Base-by-base conservation (phyloP, 2,888 invertebrate species). In the Augiades crinisus region DNA sequence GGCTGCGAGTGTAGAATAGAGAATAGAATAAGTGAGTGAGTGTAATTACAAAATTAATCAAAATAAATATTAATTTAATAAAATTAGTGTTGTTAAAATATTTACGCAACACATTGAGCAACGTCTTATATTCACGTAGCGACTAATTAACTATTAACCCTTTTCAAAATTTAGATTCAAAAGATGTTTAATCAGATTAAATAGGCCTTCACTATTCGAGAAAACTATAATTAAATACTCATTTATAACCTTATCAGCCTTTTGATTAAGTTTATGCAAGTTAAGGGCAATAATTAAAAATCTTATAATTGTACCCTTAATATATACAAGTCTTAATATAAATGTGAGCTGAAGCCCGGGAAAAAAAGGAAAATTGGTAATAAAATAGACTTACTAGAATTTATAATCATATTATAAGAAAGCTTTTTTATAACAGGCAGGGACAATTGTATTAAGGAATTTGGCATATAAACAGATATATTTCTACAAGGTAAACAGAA, bases 201-300 rank as follows among this genome's bases (percentile, higher is more conserved):
- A 14, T 5, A 8, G 19, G 37, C 19, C 19, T 19, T 21, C 19
- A 27, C 37, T 21, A 37, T 19, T 21, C 16, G 17, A 2, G 37
- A 37, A 19, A 19, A 37, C 21, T 19, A 19, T 37, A 37, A 37
- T 37, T 37, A 21, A 37, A 37, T 37, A 21, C 19, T 21, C 19
- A 21, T 37, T 37, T 37, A 37, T 37, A 37, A 10, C 5, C 34
- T 34, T 10, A 21, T 37, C 37, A 21, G 19, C n/a, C 21, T 21
- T 37, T 37, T 37, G 37, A 37, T 37, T 37, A 19, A 37, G 37
- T 37, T 37, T 8, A n/a, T n/a, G n/a, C n/a, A n/a, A n/a, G n/a
- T n/a, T 0, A 7, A 37, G 16, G 19, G 5, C 19, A 19, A 24
- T n/a, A n/a, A n/a, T n/a, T n/a, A n/a, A n/a, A 5, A 5, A 19